Evolutionary conservation across 2,113 vertebrate species (phyloP), one percentile per base, ranked within the genome.

Genomic region (Syrrhaptes paradoxus): DNA sequence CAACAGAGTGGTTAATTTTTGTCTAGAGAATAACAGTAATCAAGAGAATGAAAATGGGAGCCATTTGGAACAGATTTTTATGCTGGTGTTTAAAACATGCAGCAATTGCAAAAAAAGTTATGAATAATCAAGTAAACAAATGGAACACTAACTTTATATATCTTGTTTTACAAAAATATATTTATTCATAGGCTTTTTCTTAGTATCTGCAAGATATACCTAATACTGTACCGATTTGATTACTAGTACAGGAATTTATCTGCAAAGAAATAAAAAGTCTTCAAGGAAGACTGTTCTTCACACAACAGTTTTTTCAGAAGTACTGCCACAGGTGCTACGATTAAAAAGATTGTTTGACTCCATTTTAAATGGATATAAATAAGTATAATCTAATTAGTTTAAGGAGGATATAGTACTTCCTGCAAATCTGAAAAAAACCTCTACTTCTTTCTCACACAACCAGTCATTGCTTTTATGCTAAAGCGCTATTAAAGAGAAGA

Each of bases 71-170:
- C 3, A 58, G 7, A 20, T 31, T 71, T 88, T 88, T 45, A 78
- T 41, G 45, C 49, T 72, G 26, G 14, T 52, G 28, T 65, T 87
- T 52, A 86, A 32, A 41, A 58, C 0, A 0, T 10, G 14, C 48
- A 62, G 20, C 34, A 91, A 79, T 17, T 61, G 20, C 43, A 87
- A 66, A 34, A 34, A 46, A 38, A 61, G 10, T 21, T 89, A 25
- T 62, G 17, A 93, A 86, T 46, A 75, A 89, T 65, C 49, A 76
- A 71, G 31, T 51, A 87, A 91, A 84, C 8, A 89, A 95, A 71
- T 7, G 13, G 36, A 49, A 49, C 1, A 0, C 45, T 70, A 78
- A 36, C 7, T 54, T 78, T 11, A 72, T 9, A 11, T 16, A 72
- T 25, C 28, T 28, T 34, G 11, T 34, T 81, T 90, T 57, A 71